Percentiles rank a stretch among this genome's conserved stretches.
These are phyloP conservation scores for Lasioglossum baleicum DNA, from an alignment of 1,140 invertebrate genomes.

Conservation along the genomic window DNA sequence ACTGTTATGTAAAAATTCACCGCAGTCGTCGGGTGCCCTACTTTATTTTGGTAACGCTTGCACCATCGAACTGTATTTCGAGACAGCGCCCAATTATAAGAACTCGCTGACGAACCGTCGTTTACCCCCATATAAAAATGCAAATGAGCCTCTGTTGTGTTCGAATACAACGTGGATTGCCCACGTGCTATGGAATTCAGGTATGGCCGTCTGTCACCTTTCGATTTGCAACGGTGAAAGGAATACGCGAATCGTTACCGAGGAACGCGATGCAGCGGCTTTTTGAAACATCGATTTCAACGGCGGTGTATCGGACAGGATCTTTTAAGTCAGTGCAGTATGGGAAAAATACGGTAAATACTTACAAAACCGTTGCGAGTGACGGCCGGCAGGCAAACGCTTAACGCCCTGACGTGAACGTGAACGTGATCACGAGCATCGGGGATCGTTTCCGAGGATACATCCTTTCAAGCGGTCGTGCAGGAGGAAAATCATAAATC, in stretches of 20 bases:
- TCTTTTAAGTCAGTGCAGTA: constrained; percentile 12
- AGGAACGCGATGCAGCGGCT: not conserved
- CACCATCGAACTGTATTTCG: too few species aligned
- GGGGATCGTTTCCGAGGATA: not conserved
- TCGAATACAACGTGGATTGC: constrained; percentile 8
- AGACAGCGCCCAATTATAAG: too few species aligned
- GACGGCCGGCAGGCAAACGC: constrained; percentile 8
- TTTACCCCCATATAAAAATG: too few species aligned
- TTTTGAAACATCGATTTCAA: not conserved
- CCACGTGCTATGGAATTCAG: constrained; percentile 42
- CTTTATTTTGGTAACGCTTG: too few species aligned
- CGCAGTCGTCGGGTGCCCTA: not conserved
- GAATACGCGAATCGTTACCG: not conserved
- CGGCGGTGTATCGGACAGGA: not conserved
- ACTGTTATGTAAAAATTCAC: not conserved
- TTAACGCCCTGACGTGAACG: not conserved
- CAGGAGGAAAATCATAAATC: not conserved
- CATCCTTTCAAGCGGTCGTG: too few species aligned
- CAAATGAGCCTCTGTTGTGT: not conserved
- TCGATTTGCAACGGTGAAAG: not conserved
- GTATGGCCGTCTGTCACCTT: constrained; percentile 24
- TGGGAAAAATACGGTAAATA: constrained; percentile 11
- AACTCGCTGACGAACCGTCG: too few species aligned
- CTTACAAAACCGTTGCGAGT: constrained; percentile 27
- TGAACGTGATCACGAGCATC: not conserved